Evolutionary conservation across 2,888 invertebrate species (phyloP).

Genomic region (Aspidiotus rigidus): DNA sequence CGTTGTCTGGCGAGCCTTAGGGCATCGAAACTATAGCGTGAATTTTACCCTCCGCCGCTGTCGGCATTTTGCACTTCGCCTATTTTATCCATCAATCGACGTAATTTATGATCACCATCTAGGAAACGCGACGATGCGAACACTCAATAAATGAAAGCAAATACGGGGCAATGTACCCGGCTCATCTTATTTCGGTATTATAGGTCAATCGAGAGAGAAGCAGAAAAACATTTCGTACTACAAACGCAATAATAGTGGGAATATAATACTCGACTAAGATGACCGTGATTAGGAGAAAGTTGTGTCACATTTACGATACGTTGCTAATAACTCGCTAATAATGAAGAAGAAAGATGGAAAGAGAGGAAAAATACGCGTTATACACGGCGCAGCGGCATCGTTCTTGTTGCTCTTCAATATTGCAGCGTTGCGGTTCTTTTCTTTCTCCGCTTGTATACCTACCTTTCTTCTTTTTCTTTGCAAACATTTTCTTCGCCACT

Average conservation of each 20-base stretch:
- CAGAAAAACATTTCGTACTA: background rate
- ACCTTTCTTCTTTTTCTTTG: background rate
- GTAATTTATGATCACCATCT: no score
- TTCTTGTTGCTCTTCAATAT: background rate
- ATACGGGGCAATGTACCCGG: constrained; percentile 29
- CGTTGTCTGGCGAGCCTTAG: no score
- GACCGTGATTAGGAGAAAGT: constrained; percentile 33
- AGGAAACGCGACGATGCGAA: no score
- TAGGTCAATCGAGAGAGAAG: constrained; percentile 26
- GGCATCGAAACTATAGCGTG: no score
- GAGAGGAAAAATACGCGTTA: no score
- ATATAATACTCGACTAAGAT: constrained; percentile 12
- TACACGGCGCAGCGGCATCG: constrained; percentile 7
- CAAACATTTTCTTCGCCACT: background rate
- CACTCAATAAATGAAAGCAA: constrained; percentile 27
- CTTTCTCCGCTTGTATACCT: background rate
- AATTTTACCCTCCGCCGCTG: no score
- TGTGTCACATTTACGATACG: constrained; percentile 28
- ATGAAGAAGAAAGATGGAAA: background rate
- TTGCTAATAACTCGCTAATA: constrained; percentile 30
- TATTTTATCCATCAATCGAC: no score
- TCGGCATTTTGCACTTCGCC: no score
- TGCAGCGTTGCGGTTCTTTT: background rate
- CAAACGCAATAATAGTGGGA: background rate
- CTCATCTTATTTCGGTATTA: constrained; percentile 24